Conservation (phyloP, 2,888 invertebrate species). For the Calameuta pallipes region DNA sequence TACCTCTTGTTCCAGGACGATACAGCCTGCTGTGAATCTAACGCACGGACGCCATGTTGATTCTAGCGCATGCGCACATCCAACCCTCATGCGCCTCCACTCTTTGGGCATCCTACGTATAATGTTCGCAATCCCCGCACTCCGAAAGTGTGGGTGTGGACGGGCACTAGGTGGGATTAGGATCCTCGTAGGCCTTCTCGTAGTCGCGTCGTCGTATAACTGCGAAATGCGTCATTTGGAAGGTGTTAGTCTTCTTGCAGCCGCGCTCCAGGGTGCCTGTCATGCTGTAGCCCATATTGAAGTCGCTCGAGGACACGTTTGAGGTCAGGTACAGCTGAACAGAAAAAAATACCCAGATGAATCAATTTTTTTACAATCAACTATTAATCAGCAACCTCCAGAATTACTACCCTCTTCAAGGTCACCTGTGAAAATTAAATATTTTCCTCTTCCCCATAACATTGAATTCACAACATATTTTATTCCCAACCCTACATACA, state of each 20-base stretch:
- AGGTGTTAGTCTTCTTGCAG: constrained; percentile 78
- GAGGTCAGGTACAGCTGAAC: constrained; percentile 81
- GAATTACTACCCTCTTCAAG: background rate
- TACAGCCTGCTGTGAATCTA: background rate
- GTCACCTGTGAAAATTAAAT: too few species aligned
- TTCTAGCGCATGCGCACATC: background rate
- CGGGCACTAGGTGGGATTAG: constrained; percentile 64
- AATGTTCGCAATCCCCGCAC: constrained; percentile 62
- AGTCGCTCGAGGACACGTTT: constrained; percentile 86
- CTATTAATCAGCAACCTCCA: background rate
- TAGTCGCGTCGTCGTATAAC: constrained; percentile 85
- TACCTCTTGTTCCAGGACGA: background rate
- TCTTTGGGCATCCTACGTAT: constrained; percentile 47
- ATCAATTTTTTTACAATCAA: background rate
- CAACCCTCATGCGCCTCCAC: background rate
- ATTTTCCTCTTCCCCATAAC: too few species aligned
- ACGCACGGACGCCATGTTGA: background rate
- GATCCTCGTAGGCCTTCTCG: constrained; percentile 68
- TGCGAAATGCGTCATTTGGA: constrained; percentile 89
- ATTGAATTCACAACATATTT: too few species aligned
- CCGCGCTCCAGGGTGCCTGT: constrained; percentile 87
- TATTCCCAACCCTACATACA: too few species aligned
- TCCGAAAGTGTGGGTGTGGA: constrained; percentile 63
- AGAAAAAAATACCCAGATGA: constrained; percentile 12
- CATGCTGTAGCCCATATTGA: constrained; percentile 91